phyloP scores from a whole-genome alignment of 2,797 vertebrate genomes.

The Tenualosa thibaudeaui region DNA sequence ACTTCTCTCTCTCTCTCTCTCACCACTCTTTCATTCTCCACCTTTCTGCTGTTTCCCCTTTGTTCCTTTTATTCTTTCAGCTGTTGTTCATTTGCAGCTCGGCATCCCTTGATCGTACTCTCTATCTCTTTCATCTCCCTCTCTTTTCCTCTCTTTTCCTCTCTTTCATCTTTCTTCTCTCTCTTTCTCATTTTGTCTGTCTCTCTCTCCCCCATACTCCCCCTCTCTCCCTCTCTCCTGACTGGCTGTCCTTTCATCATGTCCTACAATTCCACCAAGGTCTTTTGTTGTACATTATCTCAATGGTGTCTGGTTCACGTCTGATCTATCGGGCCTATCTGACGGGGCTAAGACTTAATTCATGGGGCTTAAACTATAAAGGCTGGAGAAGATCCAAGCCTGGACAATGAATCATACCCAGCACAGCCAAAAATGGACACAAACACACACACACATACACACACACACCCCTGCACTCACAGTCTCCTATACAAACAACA shows the following conservation, averaged over 20 bases:
- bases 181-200: not conserved
- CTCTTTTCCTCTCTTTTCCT: not conserved
- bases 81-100: slow-evolving; percentile 7
- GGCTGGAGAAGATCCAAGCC: slow-evolving; percentile 31
- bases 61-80: slow-evolving; percentile 14
- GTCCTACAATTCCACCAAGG: slow-evolving; percentile 30
- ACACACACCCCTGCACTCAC: not conserved
- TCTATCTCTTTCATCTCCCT: slow-evolving; percentile 24
- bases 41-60: not conserved
- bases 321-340: slow-evolving; percentile 21
- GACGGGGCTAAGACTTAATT: slow-evolving; percentile 38
- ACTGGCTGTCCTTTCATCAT: slow-evolving; percentile 13
- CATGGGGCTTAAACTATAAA: slow-evolving; percentile 34
- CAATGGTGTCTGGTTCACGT: slow-evolving; percentile 3
- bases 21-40: not conserved
- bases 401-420: slow-evolving; percentile 41
- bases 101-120: not conserved
- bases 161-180: slow-evolving; percentile 17
- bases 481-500: not conserved
- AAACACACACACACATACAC: not conserved
- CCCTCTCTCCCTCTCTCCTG: not conserved
- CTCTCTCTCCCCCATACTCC: not conserved
- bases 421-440: slow-evolving; percentile 23
- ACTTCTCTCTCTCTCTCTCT: not conserved
- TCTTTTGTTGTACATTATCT: slow-evolving; percentile 34